phyloP scores from a whole-genome alignment of 2,888 invertebrate species.

The Malacosoma neustria region DNA sequence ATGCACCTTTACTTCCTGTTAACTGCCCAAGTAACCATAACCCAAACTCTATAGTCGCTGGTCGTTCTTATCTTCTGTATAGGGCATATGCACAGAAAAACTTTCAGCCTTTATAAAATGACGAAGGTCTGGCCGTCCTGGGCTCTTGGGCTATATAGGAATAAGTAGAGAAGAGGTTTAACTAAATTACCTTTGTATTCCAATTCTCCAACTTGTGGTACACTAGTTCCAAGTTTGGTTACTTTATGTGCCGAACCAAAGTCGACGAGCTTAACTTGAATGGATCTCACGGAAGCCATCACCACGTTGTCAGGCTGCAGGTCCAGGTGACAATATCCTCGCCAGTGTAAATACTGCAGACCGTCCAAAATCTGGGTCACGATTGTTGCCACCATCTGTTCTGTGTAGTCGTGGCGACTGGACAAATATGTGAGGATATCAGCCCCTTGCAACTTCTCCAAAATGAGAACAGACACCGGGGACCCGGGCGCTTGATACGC shows the following conservation, averaged over 20 bases:
- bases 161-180: no score
- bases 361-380: conserved; percentile 91
- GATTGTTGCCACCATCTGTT: conserved; percentile 92
- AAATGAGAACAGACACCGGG: conserved; percentile 80
- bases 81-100: no score
- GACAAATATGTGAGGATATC: conserved; percentile 93
- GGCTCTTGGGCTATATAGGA: no score
- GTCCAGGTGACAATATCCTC: conserved; percentile 91
- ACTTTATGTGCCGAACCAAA: conserved; percentile 91
- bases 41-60: no score
- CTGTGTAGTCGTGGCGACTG: conserved; percentile 91
- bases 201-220: conserved; percentile 80
- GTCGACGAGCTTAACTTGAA: conserved; percentile 93
- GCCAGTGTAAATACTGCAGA: conserved; percentile 95
- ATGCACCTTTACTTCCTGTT: no score
- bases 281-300: conserved; percentile 88
- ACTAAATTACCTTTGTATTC: conserved; percentile 86
- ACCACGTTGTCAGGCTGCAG: conserved; percentile 97
- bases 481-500: conserved; percentile 82
- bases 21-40: no score
- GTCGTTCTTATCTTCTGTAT: no score
- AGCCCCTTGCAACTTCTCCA: conserved; percentile 92
- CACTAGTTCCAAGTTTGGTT: conserved; percentile 83
- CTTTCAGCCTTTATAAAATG: no score
- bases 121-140: no score